Evolutionary conservation across 2,888 invertebrate genomes (phyloP), one percentile per base, ranked within the genome.

Genomic region (Pandemis heparana): DNA sequence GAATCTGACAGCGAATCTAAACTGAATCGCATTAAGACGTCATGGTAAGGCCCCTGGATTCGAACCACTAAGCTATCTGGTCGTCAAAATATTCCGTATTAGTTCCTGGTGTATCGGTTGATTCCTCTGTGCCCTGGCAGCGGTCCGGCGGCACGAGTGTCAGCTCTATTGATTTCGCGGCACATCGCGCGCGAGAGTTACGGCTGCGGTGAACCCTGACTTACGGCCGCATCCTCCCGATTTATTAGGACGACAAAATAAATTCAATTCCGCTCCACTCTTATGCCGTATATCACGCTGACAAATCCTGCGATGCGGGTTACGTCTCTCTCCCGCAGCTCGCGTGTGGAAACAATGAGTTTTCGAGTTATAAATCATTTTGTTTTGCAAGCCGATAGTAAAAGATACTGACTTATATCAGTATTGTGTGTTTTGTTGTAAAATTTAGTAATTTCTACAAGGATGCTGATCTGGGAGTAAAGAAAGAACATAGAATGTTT

Each of bases 131-230:
- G 9, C 3, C 41, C 10, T 5, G 43, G 43, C 43, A 46, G 43
- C 43, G 43, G 43, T 46, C 43, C 43, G 43, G 43, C 43, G 43
- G 43, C 43, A 5, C 12, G 10, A 14, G 43, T 46, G 43, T 46
- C 43, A 12, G 53, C 83, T 89, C 87, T 92, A 91, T 93, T 92
- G 92, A 94, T 93, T 93, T 93, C 92, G 90, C 92, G 92, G 91
- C 83, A 89, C 93, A 93, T 93, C 92, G 92, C 85, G 78, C 81
- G 83, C 89, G 91, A 93, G 91, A 93, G 86, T 91, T 92, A 94
- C 89, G 86, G 85, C 85, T 88, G 92, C 86, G 90, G 89, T 88
- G 89, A 87, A 88, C 88, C 87, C 85, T 89, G 89, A 90, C 89
- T 87, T 84, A 87, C 85, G 83, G 86, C 85, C 87, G 85, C 87